Evolutionary conservation across 2,113 vertebrate species (phyloP).

Genomic region (Vanacampus margaritifer): DNA sequence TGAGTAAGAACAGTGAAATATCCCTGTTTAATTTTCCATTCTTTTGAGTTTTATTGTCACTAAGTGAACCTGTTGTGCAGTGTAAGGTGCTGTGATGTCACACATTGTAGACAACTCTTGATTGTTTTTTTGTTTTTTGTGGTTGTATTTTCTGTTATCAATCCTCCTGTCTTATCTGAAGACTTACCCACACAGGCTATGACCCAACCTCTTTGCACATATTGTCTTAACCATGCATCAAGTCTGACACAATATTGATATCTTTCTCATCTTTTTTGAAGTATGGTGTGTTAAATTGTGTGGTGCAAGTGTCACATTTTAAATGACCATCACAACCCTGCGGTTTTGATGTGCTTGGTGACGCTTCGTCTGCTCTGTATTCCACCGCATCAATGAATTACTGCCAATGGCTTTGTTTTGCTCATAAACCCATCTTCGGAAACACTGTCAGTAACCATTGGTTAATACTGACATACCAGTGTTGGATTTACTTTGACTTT

Average conservation of each 20-base stretch:
- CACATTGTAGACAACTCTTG: constrained; percentile 63
- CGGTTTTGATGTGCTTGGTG: constrained; percentile 16
- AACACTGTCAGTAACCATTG: constrained; percentile 45
- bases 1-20: constrained; percentile 54
- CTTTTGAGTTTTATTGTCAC: constrained; percentile 64
- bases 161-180: constrained; percentile 31
- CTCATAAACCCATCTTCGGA: constrained; percentile 45
- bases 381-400: constrained; percentile 38
- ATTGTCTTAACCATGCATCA: constrained; percentile 35
- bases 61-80: constrained; percentile 71
- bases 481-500: constrained; percentile 19
- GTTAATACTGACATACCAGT: constrained; percentile 30
- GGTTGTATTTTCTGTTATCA: constrained; percentile 50
- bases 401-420: constrained; percentile 51
- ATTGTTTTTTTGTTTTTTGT: constrained; percentile 32
- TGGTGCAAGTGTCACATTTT: constrained; percentile 32
- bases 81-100: constrained; percentile 69
- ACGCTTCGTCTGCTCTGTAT: constrained; percentile 35
- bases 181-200: constrained; percentile 40
- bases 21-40: constrained; percentile 44
- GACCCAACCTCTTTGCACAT: constrained; percentile 66
- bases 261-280: constrained; percentile 22
- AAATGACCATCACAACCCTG: not conserved
- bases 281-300: constrained; percentile 10
- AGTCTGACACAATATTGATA: constrained; percentile 10